Evolutionary conservation across 2,888 invertebrate genomes (phyloP), one percentile per base, ranked within the genome.

Genomic region (Agonopterix alstromeriana): DNA sequence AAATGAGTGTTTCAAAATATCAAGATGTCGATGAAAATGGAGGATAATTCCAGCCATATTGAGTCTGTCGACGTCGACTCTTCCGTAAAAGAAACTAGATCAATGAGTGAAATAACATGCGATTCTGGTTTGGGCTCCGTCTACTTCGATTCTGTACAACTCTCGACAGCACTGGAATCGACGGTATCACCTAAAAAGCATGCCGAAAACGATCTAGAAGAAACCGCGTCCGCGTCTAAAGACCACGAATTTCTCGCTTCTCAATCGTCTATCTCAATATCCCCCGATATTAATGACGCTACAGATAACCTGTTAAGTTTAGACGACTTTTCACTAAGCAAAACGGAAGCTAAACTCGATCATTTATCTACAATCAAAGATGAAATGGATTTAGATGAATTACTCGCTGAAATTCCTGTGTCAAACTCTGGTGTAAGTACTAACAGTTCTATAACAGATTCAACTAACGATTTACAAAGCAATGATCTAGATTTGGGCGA

Each of bases 81-180:
- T 50, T 63, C 58, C 49, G 53, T 60, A 47, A 73, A 74, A 63
- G 78, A 79, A 72, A 78, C 70, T 69, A 65, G 58, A 52, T 63
- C 63, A 50, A 64, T 59, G 41, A 55, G 54, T 42, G 63, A 67
- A 51, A 45, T 58, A 65, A 70, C 68, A 47, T 62, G 67, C 51
- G 82, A 84, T 72, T 83, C 80, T 8, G 79, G 80, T 1, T 48
- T 77, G 9, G 78, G 81, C 43, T 70, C 61, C 2, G 53, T 67
- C 72, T 12, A 71, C 73, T 43, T 69, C 5, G 27, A 27, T 7
- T 27, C 27, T 5, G 27, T 27, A 27, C 3, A 5, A 27, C 27
- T 27, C 27, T 7, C 27, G 7, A 5, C 27, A 27, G 5, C 27
- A 5, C 5, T 27, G 27, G 27, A 27, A 27, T 27, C 67, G 0